Base-by-base conservation (phyloP, 2,888 invertebrate genomes). In the Campoletis raptor region DNA sequence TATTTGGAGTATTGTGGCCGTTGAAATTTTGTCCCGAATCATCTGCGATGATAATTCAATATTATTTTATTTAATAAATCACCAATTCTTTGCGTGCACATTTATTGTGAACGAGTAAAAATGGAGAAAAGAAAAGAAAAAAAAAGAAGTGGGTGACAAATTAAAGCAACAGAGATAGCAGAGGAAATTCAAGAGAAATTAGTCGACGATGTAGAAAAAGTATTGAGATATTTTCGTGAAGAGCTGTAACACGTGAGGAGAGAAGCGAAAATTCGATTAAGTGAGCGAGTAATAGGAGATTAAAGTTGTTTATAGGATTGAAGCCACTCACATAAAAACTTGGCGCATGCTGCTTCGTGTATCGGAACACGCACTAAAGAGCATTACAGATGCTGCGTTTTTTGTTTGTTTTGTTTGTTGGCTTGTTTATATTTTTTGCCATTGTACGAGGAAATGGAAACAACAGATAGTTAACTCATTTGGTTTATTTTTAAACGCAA, bases 1-100 rank as follows among this genome's bases (percentile, higher is more conserved):
- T 66, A 98, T 94, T 18, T 98, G 95, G 64, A 98, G 94, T 21
- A 97, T 95, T 0, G 97, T 98, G 0, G 97, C 95, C 2, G 97
- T 97, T 6, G 98, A 98, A 83, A 98, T 95, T 90, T 97, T 95
- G 92, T 98, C 97, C 9, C 97, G 96, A 40, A 97, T 95, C 89
- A 97, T 94, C 97, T 97, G 91, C 12, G 89, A 77, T 18, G 42
- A 81, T 45, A 77, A 76, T 80, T 37, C 10, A 61, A 15, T 79
- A 18, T 80, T 76, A 77, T 45, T 45, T 15, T 4, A 5, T 45
- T 15, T 45, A 45, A 45, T 15, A 15, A 15, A 45, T 15, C 15
- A 15, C 45, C 15, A 45, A 0, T 24, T 74, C 7, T 61, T 7
- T 7, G 6, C 30, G 6, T 15, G n/a, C 21, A 3, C 24, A 30